Evolutionary conservation across 30 jellyfish, hydroid and myxozoan species (phyloP).

Genomic region (Calvadosia cruxmelitensis): DNA sequence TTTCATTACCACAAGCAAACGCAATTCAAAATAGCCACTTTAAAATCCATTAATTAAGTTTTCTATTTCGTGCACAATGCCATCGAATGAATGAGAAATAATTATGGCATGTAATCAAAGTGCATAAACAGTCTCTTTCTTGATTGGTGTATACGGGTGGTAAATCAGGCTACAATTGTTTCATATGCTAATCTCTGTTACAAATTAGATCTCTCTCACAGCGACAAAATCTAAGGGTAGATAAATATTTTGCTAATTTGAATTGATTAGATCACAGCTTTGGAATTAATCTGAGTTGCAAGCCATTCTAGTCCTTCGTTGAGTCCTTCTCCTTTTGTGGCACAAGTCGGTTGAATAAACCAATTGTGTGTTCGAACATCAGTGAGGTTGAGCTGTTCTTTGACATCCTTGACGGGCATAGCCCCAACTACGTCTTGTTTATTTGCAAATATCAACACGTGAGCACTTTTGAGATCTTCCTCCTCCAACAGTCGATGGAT

Average conservation of each 20-base stretch:
- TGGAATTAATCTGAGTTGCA: slow-evolving; percentile 54
- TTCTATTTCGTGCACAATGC: too few species aligned
- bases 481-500: slow-evolving; percentile 55
- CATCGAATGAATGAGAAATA: too few species aligned
- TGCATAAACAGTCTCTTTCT: too few species aligned
- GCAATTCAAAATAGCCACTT: too few species aligned
- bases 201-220: not conserved
- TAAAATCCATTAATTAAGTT: too few species aligned
- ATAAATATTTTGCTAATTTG: too few species aligned
- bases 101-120: too few species aligned
- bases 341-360: slow-evolving; percentile 93
- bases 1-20: too few species aligned
- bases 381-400: slow-evolving; percentile 55
- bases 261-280: too few species aligned
- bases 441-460: slow-evolving; percentile 84
- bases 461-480: slow-evolving; percentile 81
- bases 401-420: slow-evolving; percentile 64
- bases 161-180: not conserved
- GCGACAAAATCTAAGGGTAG: not conserved
- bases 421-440: slow-evolving; percentile 98
- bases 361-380: slow-evolving; percentile 64
- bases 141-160: too few species aligned
- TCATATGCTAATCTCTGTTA: too few species aligned
- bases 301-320: slow-evolving; percentile 91
- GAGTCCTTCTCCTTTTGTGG: slow-evolving; percentile 90